Evolutionary conservation across 2,797 vertebrate species (phyloP), one percentile per base, ranked within the genome.

Genomic region (Huso huso): DNA sequence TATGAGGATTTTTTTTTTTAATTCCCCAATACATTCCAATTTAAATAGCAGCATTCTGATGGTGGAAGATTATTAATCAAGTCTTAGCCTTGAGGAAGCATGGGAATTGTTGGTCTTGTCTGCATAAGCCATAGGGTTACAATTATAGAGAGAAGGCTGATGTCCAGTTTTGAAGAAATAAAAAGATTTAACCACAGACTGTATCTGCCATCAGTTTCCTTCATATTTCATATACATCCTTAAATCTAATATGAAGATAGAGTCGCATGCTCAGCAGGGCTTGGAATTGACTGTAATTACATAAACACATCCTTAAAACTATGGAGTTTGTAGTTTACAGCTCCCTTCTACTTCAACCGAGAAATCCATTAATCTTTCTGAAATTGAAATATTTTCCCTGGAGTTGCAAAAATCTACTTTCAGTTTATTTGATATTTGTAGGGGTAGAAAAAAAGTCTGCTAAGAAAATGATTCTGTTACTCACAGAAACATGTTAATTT

Each of bases 1-100:
- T 62, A 11, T 18, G 49, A 57, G 68, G 68, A 65, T 51, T 61
- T 59, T 53, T 59, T 62, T 59, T 65, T 61, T 69, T 61, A 37
- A 37, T 37, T 37, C 37, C 37, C 51, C 12, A 48, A 10, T 53
- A 59, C 12, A 18, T 49, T 13, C 49, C 11, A 53, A 37, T 37
- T 18, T 65, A 57, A 61, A 48, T 61, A 49, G 7, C 12, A 53
- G 13, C 7, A 52, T 53, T 51, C 63, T 69, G 68, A 65, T 50
- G 65, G 68, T 48, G 48, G 13, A n/a, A 48, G 15, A 55, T 58
- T 66, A 66, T 66, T 66, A 60, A 49, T 49, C 55, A 50, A n/a
- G 53, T 10, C 6, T 8, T n/a, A 15, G 65, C 58, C 58, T 10
- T 49, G 7, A 66, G 65, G 6, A 37, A 37, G 37, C 3, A n/a